Base-by-base conservation (phyloP, 2,888 invertebrate species). In the Harpagoxenus sublaevis region DNA sequence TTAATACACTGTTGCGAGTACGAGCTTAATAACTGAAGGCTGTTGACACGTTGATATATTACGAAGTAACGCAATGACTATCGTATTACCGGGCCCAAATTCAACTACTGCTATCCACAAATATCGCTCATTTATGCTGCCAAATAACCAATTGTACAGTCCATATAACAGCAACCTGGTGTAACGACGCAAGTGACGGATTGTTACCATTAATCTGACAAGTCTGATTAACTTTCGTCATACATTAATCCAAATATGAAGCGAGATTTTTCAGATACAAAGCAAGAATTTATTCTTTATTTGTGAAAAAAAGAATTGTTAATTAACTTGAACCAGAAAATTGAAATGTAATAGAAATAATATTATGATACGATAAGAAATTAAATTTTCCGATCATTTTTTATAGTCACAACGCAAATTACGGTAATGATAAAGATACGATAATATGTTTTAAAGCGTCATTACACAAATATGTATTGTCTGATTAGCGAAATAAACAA, bases 51-150 rank as follows among this genome's bases (percentile, higher is more conserved):
- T 48, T 73, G 60, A 81, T 78, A 70, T 28, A 71, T 73, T 73
- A 89, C 88, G 87, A 86, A 86, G 75, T 86, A 87, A 82, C 74
- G 42, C 81, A 73, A 71, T 75, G 75, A 83, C 79, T 85, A 84
- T 62, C 74, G 42, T 84, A 65, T 88, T 81, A 83, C 88, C 77
- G 73, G 70, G 23, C 28, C n/a, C 23, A 71, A 18, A 71, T 71
- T 79, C 12, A 28, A 45, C 42, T 35, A 39, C 35, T 48, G 39
- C 55, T 55, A 57, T 78, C 45, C 45, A 6, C 60, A n/a, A 81
- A 73, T 73, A 81, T 79, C 71, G 57, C 31, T 70, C 23, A 70
- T 39, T 28, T 60, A 62, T 48, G 31, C 70, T 62, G 55, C 31
- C 55, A 70, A 70, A 78, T 70, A 70, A 53, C 42, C 55, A 70